Evolutionary conservation across 2,888 invertebrate species (phyloP).

Genomic region (Watsonalla cultraria): DNA sequence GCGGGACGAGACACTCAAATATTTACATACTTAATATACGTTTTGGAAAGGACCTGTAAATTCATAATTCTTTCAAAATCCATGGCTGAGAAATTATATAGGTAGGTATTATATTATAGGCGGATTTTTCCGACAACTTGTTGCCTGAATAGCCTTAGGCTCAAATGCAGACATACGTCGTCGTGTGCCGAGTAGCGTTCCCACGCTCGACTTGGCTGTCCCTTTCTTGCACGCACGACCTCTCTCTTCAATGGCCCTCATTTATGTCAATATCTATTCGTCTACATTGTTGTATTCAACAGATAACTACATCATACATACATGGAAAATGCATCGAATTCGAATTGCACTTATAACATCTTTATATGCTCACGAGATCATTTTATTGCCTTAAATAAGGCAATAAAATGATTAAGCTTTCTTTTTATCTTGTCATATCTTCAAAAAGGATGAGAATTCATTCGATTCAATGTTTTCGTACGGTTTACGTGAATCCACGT

Average conservation of each 20-base stretch:
- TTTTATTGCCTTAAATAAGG: too few species aligned
- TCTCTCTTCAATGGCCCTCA: conserved; percentile 18
- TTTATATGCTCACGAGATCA: background rate
- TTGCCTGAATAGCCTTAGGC: conserved; percentile 41
- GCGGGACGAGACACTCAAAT: too few species aligned
- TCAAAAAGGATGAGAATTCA: too few species aligned
- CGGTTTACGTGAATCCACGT: too few species aligned
- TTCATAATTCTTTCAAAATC: conserved; percentile 37
- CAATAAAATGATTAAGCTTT: too few species aligned
- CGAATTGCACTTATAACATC: background rate
- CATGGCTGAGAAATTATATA: conserved; percentile 32
- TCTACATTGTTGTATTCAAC: background rate
- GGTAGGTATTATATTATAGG: conserved; percentile 18
- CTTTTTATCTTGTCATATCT: too few species aligned
- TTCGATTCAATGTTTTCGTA: too few species aligned
- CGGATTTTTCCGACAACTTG: conserved; percentile 40
- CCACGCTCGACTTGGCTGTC: conserved; percentile 49
- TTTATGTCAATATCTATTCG: conserved; percentile 12
- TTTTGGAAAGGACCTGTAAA: conserved; percentile 12
- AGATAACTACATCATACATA: background rate
- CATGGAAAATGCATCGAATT: background rate
- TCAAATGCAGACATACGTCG: conserved; percentile 32
- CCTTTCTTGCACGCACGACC: conserved; percentile 18
- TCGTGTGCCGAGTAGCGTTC: conserved; percentile 39
- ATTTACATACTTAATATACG: too few species aligned